Evolutionary conservation across 2,797 vertebrate species (phyloP).

Genomic region (Acanthopagrus latus): DNA sequence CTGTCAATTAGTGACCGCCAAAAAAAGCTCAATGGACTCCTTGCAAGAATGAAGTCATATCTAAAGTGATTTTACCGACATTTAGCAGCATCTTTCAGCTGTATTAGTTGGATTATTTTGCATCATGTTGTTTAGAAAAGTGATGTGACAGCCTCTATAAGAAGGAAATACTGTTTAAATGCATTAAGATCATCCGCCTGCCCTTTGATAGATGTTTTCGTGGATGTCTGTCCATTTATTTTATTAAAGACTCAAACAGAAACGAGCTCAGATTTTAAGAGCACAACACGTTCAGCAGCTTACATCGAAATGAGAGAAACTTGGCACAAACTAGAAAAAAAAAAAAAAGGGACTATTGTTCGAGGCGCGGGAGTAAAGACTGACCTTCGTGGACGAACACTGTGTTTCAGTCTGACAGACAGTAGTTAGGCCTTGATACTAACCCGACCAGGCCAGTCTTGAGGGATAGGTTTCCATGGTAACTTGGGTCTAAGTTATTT

Average conservation of each 20-base stretch:
- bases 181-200: background rate
- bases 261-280: background rate
- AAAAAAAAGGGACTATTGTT: background rate
- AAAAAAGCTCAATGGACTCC: slow-evolving; percentile 9
- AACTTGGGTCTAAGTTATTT: background rate
- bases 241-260: background rate
- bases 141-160: background rate
- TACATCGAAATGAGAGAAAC: background rate
- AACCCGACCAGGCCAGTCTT: background rate
- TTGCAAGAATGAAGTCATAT: no score
- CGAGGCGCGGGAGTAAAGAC: background rate
- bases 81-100: no score
- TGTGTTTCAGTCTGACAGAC: background rate
- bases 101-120: background rate
- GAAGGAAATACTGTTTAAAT: background rate
- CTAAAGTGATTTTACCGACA: background rate
- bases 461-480: background rate
- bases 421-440: background rate
- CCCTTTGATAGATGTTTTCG: background rate
- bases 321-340: no score
- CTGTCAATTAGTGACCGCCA: background rate
- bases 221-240: background rate
- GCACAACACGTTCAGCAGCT: background rate
- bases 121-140: background rate
- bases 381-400: background rate